Conservation (phyloP, 2,113 vertebrate genomes). For the Mustela lutreola region DNA sequence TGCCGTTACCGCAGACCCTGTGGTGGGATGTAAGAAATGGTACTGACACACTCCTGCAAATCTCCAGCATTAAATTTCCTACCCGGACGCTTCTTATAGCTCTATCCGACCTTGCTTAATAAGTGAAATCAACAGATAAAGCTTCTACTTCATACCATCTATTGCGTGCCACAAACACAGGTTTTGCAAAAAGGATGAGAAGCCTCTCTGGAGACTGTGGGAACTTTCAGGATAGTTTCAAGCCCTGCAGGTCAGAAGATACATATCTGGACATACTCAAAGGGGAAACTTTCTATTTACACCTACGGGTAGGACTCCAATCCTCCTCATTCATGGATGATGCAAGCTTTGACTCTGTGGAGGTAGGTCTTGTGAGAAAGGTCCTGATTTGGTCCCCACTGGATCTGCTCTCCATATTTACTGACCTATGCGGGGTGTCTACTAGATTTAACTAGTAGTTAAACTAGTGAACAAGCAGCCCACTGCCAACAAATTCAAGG, state of each 20-base stretch:
- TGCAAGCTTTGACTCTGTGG: not conserved
- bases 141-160: slow-evolving; percentile 44
- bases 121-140: slow-evolving; percentile 38
- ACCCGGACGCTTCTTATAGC: not conserved
- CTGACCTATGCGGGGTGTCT: not conserved
- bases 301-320: not conserved
- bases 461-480: not conserved
- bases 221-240: slow-evolving; percentile 15
- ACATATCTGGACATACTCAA: not conserved
- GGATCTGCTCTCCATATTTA: not conserved
- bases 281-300: not conserved
- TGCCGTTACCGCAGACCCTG: not conserved
- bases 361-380: not conserved
- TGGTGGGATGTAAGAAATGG: not conserved
- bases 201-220: not conserved
- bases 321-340: not conserved
- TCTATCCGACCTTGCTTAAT: slow-evolving; percentile 7
- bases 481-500: not conserved
- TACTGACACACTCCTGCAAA: not conserved
- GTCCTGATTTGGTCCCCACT: not conserved
- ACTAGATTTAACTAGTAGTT: not conserved
- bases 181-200: slow-evolving; percentile 39
- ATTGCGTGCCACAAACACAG: slow-evolving; percentile 32
- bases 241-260: not conserved
- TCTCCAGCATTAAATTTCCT: not conserved